Evolutionary conservation across 2,888 invertebrate species (phyloP).

Genomic region (Latrodectus elegans): DNA sequence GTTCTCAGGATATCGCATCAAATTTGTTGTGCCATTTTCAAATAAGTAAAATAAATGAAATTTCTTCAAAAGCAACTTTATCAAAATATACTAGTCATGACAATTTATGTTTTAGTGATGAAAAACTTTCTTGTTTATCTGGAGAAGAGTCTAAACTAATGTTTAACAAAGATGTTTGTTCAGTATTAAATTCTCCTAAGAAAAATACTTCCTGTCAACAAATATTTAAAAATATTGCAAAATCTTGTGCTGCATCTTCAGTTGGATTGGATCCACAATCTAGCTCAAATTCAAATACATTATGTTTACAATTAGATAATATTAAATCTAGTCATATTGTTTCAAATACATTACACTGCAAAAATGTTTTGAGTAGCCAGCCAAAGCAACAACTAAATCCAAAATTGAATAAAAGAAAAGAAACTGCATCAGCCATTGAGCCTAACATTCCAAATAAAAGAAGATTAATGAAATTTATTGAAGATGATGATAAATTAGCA

Average conservation of each 20-base stretch:
- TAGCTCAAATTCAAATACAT: not conserved
- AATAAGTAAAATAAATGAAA: constrained; percentile 10
- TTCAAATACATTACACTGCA: not conserved
- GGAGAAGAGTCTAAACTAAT: constrained; percentile 12
- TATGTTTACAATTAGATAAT: not conserved
- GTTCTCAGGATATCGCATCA: not conserved
- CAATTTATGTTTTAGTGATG: constrained; percentile 11
- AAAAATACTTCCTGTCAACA: not conserved
- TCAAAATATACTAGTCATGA: constrained; percentile 21
- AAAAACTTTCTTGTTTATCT: constrained; percentile 11
- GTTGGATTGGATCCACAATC: not conserved
- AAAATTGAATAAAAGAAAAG: too few species aligned
- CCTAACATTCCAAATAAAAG: too few species aligned
- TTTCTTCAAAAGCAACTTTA: constrained; percentile 17
- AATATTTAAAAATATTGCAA: not conserved
- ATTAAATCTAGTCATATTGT: not conserved
- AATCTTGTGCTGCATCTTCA: constrained; percentile 6
- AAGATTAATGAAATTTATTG: too few species aligned
- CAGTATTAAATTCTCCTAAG: not conserved
- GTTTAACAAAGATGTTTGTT: constrained; percentile 8
- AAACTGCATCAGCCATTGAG: too few species aligned
- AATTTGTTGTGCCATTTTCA: constrained; percentile 13
- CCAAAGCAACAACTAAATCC: too few species aligned
- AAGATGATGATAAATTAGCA: too few species aligned
- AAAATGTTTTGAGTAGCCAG: too few species aligned